These are phyloP conservation scores for Molossus molossus DNA, from an alignment of 2,797 vertebrate species.

Conservation along the genomic window DNA sequence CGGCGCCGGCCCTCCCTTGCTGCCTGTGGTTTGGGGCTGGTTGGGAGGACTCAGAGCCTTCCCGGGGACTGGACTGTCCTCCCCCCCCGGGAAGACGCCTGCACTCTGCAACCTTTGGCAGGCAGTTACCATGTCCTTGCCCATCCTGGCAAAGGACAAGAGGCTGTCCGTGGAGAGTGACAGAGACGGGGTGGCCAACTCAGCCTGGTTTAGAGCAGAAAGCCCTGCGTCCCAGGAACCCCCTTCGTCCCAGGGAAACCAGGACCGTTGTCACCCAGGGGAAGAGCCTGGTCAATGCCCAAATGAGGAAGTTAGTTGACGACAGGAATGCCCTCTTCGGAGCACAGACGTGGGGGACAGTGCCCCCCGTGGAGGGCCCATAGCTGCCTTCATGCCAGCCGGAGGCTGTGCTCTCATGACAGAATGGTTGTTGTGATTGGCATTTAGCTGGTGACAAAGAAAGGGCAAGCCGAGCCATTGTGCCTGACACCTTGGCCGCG, in stretches of 20 bases:
- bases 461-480: rapidly evolving
- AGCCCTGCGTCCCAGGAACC: rapidly evolving
- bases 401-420: neutral
- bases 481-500: neutral
- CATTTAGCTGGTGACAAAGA: neutral
- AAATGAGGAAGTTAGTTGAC: neutral
- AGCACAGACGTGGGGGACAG: neutral
- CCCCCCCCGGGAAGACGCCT: neutral
- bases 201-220: neutral
- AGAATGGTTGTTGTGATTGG: rapidly evolving
- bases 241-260: neutral
- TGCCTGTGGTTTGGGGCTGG: neutral
- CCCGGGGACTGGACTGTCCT: neutral
- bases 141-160: neutral
- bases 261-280: rapidly evolving
- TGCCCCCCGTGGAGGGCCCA: neutral
- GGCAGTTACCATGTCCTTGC: neutral
- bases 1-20: neutral
- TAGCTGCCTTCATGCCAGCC: neutral
- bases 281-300: neutral
- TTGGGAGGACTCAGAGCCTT: neutral
- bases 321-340: neutral
- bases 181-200: rapidly evolving
- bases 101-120: neutral
- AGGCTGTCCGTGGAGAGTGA: neutral